Conservation (phyloP, 2,113 vertebrate species). For the Salvelinus alpinus region DNA sequence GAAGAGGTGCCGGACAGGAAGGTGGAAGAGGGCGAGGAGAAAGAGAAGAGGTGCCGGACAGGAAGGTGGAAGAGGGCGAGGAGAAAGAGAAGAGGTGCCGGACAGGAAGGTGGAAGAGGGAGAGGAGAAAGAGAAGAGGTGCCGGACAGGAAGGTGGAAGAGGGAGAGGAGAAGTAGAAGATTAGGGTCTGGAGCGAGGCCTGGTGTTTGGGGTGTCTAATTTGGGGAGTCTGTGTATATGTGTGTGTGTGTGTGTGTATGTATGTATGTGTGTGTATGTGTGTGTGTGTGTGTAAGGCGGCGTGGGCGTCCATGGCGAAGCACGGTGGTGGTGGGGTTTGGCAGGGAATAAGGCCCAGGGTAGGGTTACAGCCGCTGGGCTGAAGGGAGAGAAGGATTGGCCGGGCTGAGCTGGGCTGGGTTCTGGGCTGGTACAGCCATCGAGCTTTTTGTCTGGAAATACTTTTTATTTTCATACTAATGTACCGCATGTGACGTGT, state of each 20-base stretch:
- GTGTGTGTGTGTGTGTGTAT: conserved; percentile 1
- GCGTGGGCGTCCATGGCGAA: conserved; percentile 62
- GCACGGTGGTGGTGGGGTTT: conserved; percentile 71
- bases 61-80: conserved; percentile 26
- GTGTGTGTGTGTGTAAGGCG: conserved; percentile 48
- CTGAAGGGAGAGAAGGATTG: conserved; percentile 55
- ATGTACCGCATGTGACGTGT: conserved; percentile 59
- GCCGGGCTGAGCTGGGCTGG: conserved; percentile 23
- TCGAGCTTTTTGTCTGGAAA: conserved; percentile 49
- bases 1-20: background rate
- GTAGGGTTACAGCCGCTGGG: conserved; percentile 64
- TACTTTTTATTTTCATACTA: conserved; percentile 54
- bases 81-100: conserved; percentile 17
- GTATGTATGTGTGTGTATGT: conserved; percentile 7
- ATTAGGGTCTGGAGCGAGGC: conserved; percentile 16
- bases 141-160: conserved; percentile 23
- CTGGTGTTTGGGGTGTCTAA: conserved; percentile 37
- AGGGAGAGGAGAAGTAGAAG: conserved; percentile 27
- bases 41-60: conserved; percentile 19
- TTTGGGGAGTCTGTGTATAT: conserved; percentile 40
- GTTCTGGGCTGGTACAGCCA: conserved; percentile 46
- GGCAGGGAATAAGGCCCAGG: conserved; percentile 58
- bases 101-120: conserved; percentile 6
- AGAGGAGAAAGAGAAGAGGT: conserved; percentile 25
- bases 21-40: conserved; percentile 6